A percentile compares a stretch with the other conserved stretches of the same genome.
These are phyloP conservation scores for Stratiolaelaps scimitus DNA, from an alignment of 1,140 invertebrate species.

Conservation along the genomic window DNA sequence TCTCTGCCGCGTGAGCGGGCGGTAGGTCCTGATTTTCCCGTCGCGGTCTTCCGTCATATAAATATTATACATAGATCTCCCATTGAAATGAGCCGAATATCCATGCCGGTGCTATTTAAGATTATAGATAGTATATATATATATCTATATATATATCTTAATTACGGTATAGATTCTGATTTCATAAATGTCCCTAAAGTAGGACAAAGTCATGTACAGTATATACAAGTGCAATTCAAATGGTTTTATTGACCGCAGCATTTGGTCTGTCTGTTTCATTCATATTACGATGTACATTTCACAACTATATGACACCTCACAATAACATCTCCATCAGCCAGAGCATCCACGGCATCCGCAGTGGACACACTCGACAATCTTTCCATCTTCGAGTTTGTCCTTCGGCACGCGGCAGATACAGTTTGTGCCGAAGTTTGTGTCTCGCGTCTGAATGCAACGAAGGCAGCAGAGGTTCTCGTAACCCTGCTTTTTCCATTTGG, in stretches of 20 bases:
- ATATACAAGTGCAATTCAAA: background rate
- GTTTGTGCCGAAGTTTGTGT: constrained; percentile 98
- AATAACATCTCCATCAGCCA: constrained; percentile 45
- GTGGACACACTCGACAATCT: constrained; percentile 92
- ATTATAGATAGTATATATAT: too few species aligned
- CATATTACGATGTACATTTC: background rate
- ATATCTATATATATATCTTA: too few species aligned
- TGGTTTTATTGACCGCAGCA: too few species aligned
- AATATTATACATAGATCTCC: too few species aligned
- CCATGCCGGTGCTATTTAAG: too few species aligned
- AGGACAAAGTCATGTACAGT: background rate
- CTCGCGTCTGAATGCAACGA: constrained; percentile 93
- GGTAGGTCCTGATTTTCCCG: too few species aligned
- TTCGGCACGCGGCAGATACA: constrained; percentile 98
- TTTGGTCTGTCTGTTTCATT: background rate
- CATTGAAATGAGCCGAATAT: too few species aligned
- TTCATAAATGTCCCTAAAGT: background rate
- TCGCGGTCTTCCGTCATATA: too few species aligned
- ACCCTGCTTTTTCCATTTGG: constrained; percentile 99
- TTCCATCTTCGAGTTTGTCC: constrained; percentile 88
- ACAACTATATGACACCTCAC: background rate
- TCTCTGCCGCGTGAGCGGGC: too few species aligned
- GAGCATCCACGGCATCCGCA: constrained; percentile 94
- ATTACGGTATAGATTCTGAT: too few species aligned
- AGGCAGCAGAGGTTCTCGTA: constrained; percentile 99